Conservation (phyloP, 2,797 vertebrate species). For the Pteropus rufus region DNA sequence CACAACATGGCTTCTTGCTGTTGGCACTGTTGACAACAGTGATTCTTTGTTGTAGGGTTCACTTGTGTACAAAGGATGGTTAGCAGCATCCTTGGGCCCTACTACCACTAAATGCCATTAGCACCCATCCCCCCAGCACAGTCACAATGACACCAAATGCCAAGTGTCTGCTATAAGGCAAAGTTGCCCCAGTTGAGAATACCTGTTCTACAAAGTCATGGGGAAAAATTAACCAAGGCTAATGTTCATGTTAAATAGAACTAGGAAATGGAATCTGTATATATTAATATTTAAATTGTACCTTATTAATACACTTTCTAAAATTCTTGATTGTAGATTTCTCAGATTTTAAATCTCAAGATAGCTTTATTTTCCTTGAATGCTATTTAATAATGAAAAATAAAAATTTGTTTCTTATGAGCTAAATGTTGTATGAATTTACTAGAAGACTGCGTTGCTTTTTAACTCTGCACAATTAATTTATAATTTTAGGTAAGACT, state of each 20-base stretch:
- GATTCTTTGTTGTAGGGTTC: background rate
- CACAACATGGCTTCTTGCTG: background rate
- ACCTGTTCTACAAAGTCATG: background rate
- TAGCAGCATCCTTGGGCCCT: background rate
- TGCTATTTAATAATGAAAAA: background rate
- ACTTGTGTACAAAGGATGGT: background rate
- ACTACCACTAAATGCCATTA: background rate
- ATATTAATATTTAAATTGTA: background rate
- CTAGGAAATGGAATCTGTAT: background rate
- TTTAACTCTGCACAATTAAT: background rate
- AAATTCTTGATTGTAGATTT: slow-evolving; percentile 13
- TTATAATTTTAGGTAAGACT: slow-evolving; percentile 22
- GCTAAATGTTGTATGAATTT: background rate
- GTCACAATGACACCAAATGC: background rate
- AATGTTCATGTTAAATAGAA: background rate
- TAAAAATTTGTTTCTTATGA: background rate
- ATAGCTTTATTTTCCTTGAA: background rate
- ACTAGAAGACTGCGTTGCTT: background rate
- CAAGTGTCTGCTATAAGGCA: background rate
- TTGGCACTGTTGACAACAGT: background rate
- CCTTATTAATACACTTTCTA: background rate
- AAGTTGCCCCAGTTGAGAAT: background rate
- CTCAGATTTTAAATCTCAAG: background rate
- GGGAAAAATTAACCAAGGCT: background rate
- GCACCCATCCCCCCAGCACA: background rate